Percentiles rank a stretch among this genome's conserved stretches.
Evolutionary conservation across 2,113 vertebrate genomes (phyloP).

Genomic region (Thalassarche chlororhynchos): DNA sequence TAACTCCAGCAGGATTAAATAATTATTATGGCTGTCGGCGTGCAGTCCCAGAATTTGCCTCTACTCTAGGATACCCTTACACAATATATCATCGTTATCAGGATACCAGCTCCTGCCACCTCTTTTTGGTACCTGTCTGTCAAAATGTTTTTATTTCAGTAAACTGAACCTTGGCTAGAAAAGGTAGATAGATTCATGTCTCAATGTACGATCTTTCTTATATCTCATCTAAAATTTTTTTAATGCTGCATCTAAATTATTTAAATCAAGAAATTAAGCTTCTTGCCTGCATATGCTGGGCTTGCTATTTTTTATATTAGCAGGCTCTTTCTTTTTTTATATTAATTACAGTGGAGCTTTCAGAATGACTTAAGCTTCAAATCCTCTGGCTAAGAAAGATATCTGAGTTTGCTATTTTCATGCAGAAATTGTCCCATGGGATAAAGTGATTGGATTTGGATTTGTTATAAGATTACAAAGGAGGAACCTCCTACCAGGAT

Average conservation of each 20-base stretch:
- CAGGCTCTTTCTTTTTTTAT: neutral
- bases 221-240: neutral
- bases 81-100: neutral
- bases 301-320: neutral
- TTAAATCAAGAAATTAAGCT: neutral
- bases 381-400: neutral
- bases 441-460: neutral
- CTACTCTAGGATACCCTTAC: neutral
- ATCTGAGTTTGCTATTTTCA: neutral
- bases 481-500: neutral
- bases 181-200: neutral
- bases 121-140: neutral
- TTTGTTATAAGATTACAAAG: neutral
- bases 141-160: neutral
- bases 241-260: neutral
- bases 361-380: neutral
- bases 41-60: neutral
- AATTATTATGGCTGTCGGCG: neutral
- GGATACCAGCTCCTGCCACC: neutral
- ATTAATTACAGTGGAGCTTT: neutral
- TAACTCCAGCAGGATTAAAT: neutral
- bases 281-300: neutral
- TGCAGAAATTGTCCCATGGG: neutral
- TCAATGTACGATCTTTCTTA: fast-evolving
- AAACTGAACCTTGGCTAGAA: neutral